These are phyloP conservation scores for Tychaedon coryphoeus DNA, from an alignment of 2,113 vertebrate species.

Conservation along the genomic window DNA sequence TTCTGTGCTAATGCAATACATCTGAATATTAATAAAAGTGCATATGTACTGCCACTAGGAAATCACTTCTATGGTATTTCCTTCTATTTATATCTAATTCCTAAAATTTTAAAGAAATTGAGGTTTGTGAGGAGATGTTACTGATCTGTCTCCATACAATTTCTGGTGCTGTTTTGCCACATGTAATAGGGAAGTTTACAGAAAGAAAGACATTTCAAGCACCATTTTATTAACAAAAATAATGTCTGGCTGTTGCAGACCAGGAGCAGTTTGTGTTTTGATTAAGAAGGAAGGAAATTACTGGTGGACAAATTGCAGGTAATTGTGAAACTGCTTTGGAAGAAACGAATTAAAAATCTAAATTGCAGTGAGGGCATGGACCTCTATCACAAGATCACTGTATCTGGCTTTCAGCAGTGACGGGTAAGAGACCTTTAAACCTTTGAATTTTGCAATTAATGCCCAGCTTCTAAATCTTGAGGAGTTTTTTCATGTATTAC, in stretches of 20 bases:
- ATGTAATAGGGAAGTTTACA: background rate
- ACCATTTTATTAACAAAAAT: background rate
- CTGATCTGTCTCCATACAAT: background rate
- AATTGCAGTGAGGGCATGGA: background rate
- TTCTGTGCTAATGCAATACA: background rate
- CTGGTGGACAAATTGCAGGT: conserved; percentile 10
- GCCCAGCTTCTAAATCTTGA: background rate
- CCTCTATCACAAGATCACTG: background rate
- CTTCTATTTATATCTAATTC: background rate
- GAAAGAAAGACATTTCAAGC: conserved; percentile 7
- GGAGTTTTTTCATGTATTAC: background rate
- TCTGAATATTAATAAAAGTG: conserved; percentile 17
- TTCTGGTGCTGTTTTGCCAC: background rate
- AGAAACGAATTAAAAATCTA: background rate
- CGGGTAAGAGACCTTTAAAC: background rate
- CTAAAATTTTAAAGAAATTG: background rate
- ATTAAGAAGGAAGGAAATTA: conserved; percentile 25
- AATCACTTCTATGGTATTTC: background rate
- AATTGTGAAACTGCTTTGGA: conserved; percentile 14
- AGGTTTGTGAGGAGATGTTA: background rate
- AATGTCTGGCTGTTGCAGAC: background rate
- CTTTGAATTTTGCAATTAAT: background rate
- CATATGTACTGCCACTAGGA: background rate
- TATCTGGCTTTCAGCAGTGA: background rate
- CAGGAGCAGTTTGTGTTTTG: background rate